A percentile compares a stretch with the other conserved stretches of the same genome.
These are phyloP conservation scores for Vimba vimba DNA, from an alignment of 2,113 vertebrate genomes.

Conservation along the genomic window DNA sequence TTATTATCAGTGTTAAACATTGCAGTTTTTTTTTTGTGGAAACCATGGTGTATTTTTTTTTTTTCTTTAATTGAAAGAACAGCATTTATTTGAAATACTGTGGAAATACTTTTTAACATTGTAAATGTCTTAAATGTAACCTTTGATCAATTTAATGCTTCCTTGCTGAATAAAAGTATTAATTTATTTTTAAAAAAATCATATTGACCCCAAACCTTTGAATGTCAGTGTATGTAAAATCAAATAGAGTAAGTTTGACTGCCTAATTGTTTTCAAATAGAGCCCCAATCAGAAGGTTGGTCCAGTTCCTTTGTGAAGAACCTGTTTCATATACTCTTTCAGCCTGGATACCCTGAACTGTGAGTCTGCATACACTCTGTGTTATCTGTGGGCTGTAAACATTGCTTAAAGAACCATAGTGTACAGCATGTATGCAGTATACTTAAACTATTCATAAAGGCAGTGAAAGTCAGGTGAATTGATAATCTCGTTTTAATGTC, in stretches of 20 bases:
- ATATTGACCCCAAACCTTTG: neutral
- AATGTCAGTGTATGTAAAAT: neutral
- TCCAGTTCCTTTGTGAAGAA: conserved; percentile 76
- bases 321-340: conserved; percentile 74
- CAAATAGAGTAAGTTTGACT: neutral
- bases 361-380: conserved; percentile 58
- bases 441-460: too few species aligned
- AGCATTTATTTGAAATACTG: too few species aligned
- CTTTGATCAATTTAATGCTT: too few species aligned
- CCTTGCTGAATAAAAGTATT: neutral
- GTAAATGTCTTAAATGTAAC: too few species aligned
- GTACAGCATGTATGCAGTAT: too few species aligned
- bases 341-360: conserved; percentile 63
- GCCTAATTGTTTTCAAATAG: conserved; percentile 56
- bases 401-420: neutral
- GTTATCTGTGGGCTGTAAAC: neutral
- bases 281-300: conserved; percentile 74
- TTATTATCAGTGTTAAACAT: neutral
- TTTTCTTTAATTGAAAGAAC: too few species aligned
- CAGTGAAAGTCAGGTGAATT: neutral
- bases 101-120: too few species aligned
- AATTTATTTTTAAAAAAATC: neutral
- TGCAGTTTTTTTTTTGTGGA: too few species aligned
- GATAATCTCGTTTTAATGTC: neutral
- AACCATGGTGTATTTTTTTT: too few species aligned